phyloP scores from a whole-genome alignment of 2,888 invertebrate genomes.

The Mamestra brassicae region DNA sequence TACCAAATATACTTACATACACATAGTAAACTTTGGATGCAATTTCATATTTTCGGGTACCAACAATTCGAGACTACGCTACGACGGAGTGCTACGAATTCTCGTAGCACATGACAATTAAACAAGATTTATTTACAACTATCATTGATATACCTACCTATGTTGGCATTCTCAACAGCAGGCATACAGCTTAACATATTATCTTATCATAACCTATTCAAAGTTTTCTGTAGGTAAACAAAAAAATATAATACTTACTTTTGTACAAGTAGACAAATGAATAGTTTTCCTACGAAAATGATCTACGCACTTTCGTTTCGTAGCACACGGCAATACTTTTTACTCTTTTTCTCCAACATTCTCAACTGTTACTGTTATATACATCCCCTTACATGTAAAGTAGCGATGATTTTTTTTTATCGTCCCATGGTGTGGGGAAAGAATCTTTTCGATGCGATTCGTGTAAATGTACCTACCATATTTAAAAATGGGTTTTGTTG shows the following conservation, averaged over 20 bases:
- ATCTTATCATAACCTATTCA: neutral
- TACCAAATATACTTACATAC: neutral
- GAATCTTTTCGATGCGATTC: neutral
- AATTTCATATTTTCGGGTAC: neutral
- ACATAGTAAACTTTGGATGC: neutral
- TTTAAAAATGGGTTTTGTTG: neutral
- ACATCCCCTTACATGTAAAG: no score
- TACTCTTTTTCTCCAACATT: neutral
- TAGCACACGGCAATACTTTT: neutral
- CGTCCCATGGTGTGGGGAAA: neutral
- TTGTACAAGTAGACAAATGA: neutral
- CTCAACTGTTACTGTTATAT: no score
- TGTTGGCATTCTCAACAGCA: neutral
- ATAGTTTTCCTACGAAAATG: conserved; percentile 9
- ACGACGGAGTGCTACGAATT: conserved; percentile 28
- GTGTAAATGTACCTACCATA: neutral
- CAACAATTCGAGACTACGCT: conserved; percentile 1
- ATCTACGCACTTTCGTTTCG: conserved; percentile 18
- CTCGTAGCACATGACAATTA: conserved; percentile 28
- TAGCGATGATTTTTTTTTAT: no score
- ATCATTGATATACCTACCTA: neutral
- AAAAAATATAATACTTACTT: neutral
- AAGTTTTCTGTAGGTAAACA: neutral
- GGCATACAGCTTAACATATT: no score
- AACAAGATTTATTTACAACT: conserved; percentile 4